Percentiles rank a stretch among this genome's conserved stretches.
Evolutionary conservation across 2,113 vertebrate species (phyloP).

Genomic region (Lipotes vexillifer): DNA sequence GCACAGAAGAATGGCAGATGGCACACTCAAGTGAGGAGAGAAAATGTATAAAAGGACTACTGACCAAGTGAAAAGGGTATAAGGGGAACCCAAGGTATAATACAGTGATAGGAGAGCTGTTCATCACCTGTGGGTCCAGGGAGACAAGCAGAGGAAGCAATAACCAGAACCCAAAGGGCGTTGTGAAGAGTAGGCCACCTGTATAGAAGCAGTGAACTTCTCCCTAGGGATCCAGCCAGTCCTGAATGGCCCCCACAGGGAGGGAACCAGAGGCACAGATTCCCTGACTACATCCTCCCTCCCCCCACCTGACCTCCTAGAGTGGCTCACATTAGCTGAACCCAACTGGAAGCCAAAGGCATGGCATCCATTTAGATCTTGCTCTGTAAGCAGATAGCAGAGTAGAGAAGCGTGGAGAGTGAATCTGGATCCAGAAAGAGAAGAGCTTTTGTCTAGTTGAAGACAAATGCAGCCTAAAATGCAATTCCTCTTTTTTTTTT

Average conservation of each 20-base stretch:
- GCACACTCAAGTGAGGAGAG: not conserved
- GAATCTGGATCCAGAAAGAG: not conserved
- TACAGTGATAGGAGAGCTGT: not conserved
- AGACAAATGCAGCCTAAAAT: not conserved
- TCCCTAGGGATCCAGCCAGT: not conserved
- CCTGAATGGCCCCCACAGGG: not conserved
- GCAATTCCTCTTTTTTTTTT: not conserved
- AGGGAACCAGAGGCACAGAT: not conserved
- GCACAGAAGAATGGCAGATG: not conserved
- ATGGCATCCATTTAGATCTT: too few species aligned
- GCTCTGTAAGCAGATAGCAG: not conserved
- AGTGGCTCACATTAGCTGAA: not conserved
- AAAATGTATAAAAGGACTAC: not conserved
- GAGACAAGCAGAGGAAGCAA: not conserved
- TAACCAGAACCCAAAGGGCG: not conserved
- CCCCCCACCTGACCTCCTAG: accelerated
- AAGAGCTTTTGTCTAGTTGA: not conserved
- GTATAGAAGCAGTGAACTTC: not conserved
- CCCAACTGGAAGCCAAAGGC: not conserved
- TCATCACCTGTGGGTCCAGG: not conserved
- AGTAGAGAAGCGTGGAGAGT: not conserved
- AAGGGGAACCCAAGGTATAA: not conserved
- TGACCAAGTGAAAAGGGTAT: not conserved
- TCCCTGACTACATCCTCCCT: not conserved
- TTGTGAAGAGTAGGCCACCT: not conserved